Percentiles rank a stretch among this genome's conserved stretches.
phyloP scores from a whole-genome alignment of 2,888 invertebrate genomes.

The Octonoba sinensis region DNA sequence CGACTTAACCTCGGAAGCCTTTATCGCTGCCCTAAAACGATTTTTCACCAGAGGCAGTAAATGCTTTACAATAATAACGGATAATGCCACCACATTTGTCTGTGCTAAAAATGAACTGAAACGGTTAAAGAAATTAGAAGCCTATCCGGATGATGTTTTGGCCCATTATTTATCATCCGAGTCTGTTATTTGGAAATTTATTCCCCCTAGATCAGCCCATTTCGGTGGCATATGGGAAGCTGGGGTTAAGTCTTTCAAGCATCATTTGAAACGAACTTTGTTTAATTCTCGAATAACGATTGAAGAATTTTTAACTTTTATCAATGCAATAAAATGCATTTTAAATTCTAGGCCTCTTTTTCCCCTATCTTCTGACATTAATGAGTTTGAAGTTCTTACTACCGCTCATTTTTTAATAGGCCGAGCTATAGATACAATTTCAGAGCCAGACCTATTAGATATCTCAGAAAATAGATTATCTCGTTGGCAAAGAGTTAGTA shows the following conservation, averaged over 20 bases:
- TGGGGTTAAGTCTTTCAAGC: slow-evolving; percentile 60
- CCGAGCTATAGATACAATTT: slow-evolving; percentile 42
- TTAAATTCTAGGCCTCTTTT: slow-evolving; percentile 68
- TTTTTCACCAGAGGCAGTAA: slow-evolving; percentile 52
- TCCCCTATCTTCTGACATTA: slow-evolving; percentile 66
- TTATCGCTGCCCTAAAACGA: slow-evolving; percentile 57
- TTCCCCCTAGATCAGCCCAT: slow-evolving; percentile 62
- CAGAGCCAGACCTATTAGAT: slow-evolving; percentile 66
- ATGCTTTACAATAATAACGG: neutral
- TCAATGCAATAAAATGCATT: slow-evolving; percentile 68
- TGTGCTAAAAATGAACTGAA: neutral
- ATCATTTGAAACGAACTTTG: slow-evolving; percentile 65
- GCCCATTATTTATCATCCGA: slow-evolving; percentile 29
- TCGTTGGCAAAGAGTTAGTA: slow-evolving; percentile 66
- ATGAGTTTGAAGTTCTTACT: slow-evolving; percentile 67
- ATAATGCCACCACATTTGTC: neutral
- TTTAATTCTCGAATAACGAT: slow-evolving; percentile 67
- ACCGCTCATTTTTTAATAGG: slow-evolving; percentile 68
- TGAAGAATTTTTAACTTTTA: slow-evolving; percentile 68
- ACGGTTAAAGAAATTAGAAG: neutral
- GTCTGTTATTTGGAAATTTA: slow-evolving; percentile 63
- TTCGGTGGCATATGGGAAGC: slow-evolving; percentile 65
- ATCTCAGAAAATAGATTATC: slow-evolving; percentile 58
- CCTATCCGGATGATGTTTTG: slow-evolving; percentile 19
- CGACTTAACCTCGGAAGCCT: slow-evolving; percentile 55